These are phyloP conservation scores for Trigoniulus corallinus DNA, from an alignment of 1,140 invertebrate species.

Conservation along the genomic window DNA sequence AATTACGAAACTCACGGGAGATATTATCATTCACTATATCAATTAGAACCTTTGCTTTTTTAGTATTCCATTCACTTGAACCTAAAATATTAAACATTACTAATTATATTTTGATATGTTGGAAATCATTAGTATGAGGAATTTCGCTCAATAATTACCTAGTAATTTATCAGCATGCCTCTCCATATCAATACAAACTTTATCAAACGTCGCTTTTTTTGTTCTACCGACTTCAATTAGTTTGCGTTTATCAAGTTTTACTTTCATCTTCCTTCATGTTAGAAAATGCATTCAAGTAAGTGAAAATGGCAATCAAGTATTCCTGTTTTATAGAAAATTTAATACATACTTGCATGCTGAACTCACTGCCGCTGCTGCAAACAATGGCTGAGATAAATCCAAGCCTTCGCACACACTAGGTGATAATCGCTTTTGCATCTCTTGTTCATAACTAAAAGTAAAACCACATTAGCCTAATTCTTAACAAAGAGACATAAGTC, in stretches of 20 bases:
- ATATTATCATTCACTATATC: too few species aligned
- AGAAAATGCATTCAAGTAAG: too few species aligned
- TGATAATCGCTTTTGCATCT: neutral
- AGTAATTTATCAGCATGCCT: neutral
- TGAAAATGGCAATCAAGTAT: too few species aligned
- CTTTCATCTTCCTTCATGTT: slow-evolving; percentile 2
- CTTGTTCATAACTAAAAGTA: neutral
- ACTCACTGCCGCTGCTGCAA: neutral
- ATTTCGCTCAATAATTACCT: too few species aligned
- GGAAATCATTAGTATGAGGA: too few species aligned
- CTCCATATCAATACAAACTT: neutral
- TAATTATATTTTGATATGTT: too few species aligned
- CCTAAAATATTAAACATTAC: too few species aligned
- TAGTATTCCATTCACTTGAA: too few species aligned
- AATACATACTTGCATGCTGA: neutral
- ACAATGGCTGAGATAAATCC: neutral
- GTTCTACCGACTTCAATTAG: neutral
- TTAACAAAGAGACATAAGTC: neutral
- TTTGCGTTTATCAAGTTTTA: neutral
- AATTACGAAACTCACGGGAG: too few species aligned
- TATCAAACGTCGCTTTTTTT: neutral
- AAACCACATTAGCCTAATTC: neutral
- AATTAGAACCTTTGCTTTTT: too few species aligned
- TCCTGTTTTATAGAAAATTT: too few species aligned
- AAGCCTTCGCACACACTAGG: neutral